phyloP scores from a whole-genome alignment of 2,797 vertebrate species.

The Eulemur coronatus region DNA sequence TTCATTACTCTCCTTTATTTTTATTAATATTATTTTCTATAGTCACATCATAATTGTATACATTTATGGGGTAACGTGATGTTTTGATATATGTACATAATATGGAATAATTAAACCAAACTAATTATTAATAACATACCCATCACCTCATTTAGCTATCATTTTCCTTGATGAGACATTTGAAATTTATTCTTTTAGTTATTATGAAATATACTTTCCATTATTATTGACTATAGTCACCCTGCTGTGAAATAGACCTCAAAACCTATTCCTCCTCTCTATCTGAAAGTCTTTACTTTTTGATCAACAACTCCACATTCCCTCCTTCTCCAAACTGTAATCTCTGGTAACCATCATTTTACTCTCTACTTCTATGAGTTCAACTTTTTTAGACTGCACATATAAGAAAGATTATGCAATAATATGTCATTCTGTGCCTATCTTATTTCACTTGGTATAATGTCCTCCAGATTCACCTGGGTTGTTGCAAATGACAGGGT shows the following conservation, averaged over 20 bases:
- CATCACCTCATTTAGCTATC: not conserved
- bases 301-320: no score
- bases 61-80: not conserved
- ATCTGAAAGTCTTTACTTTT: not conserved
- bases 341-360: not conserved
- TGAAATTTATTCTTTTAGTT: not conserved
- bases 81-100: not conserved
- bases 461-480: not conserved
- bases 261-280: not conserved
- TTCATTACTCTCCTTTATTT: not conserved
- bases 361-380: not conserved
- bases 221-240: not conserved
- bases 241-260: not conserved
- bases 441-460: not conserved
- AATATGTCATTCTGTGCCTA: not conserved
- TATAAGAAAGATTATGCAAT: not conserved
- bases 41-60: not conserved
- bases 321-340: not conserved
- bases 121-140: not conserved
- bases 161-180: not conserved
- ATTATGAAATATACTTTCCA: not conserved
- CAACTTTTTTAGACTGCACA: not conserved
- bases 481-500: not conserved
- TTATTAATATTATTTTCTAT: not conserved
- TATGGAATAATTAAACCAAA: not conserved